A percentile compares a stretch with the other conserved stretches of the same genome.
Conservation (phyloP, 2,888 invertebrate genomes). For the Cetonia aurata region DNA sequence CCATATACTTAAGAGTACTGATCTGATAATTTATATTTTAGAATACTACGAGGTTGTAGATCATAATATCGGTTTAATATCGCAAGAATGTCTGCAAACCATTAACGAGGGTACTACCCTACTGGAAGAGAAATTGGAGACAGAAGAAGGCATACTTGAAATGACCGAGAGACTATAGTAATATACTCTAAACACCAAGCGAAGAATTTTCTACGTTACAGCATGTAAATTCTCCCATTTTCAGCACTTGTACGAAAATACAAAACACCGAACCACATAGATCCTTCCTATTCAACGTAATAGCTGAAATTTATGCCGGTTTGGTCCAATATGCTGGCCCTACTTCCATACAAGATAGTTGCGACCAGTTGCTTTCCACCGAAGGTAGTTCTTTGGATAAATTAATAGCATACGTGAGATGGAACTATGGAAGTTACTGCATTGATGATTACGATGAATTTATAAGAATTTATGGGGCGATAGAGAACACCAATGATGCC, state of each 20-base stretch:
- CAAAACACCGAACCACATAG: conserved; percentile 44
- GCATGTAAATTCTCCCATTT: not conserved
- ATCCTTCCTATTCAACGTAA: conserved; percentile 47
- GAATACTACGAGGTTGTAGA: conserved; percentile 71
- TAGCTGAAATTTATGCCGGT: conserved; percentile 46
- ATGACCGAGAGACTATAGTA: conserved; percentile 68
- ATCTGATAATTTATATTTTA: conserved; percentile 54
- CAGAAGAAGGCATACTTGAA: conserved; percentile 57
- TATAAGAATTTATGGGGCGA: conserved; percentile 19
- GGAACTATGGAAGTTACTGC: conserved; percentile 34
- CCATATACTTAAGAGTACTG: not conserved
- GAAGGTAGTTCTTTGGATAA: conserved; percentile 43
- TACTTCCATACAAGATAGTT: conserved; percentile 33
- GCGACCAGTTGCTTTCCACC: conserved; percentile 30
- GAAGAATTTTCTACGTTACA: not conserved
- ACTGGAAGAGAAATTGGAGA: conserved; percentile 59
- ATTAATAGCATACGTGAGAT: conserved; percentile 43
- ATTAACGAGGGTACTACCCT: conserved; percentile 63
- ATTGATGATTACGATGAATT: conserved; percentile 45
- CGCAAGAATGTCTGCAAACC: conserved; percentile 63
- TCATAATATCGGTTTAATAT: conserved; percentile 61
- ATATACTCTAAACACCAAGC: conserved; percentile 44
- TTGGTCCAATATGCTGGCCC: conserved; percentile 47
- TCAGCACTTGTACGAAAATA: conserved; percentile 45
- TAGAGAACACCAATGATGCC: conserved; percentile 29